Conservation (phyloP, 1,140 invertebrate genomes). For the Calephelis nemesis region DNA sequence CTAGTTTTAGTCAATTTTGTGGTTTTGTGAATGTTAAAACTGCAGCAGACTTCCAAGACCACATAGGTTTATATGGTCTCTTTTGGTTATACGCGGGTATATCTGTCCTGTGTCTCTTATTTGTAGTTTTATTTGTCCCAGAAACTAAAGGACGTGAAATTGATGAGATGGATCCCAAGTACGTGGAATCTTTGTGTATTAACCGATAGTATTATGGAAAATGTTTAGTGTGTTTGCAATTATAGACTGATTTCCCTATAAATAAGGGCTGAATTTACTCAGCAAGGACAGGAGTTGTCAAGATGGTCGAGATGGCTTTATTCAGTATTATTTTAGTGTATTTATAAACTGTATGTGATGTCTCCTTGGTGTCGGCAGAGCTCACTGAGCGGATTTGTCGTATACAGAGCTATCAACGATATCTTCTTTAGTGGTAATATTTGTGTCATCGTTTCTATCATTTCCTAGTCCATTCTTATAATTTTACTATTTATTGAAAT, state of each 20-base stretch:
- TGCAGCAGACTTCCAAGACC: slow-evolving; percentile 88
- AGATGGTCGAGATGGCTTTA: slow-evolving; percentile 24
- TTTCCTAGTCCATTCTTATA: neutral
- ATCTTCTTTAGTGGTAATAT: neutral
- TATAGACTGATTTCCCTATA: slow-evolving; percentile 44
- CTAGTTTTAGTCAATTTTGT: slow-evolving; percentile 92
- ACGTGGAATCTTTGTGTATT: slow-evolving; percentile 79
- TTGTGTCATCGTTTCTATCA: neutral
- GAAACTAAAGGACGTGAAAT: slow-evolving; percentile 94
- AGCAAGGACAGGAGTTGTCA: slow-evolving; percentile 1
- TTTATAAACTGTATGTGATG: slow-evolving; percentile 26
- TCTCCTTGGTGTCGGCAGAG: slow-evolving; percentile 27
- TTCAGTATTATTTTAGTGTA: slow-evolving; percentile 45
- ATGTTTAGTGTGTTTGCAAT: slow-evolving; percentile 25
- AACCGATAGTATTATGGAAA: slow-evolving; percentile 63
- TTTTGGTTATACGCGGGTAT: slow-evolving; percentile 95
- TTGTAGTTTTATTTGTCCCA: slow-evolving; percentile 91
- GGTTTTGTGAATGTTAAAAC: slow-evolving; percentile 94
- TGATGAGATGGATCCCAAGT: slow-evolving; percentile 91
- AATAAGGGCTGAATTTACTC: slow-evolving; percentile 12
- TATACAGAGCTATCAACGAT: neutral
- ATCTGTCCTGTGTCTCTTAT: slow-evolving; percentile 89
- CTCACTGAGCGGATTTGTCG: neutral
- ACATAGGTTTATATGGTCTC: slow-evolving; percentile 88
- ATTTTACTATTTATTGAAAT: neutral